These are phyloP conservation scores for Amiota minor DNA, from an alignment of 2,888 invertebrate species.

Conservation along the genomic window DNA sequence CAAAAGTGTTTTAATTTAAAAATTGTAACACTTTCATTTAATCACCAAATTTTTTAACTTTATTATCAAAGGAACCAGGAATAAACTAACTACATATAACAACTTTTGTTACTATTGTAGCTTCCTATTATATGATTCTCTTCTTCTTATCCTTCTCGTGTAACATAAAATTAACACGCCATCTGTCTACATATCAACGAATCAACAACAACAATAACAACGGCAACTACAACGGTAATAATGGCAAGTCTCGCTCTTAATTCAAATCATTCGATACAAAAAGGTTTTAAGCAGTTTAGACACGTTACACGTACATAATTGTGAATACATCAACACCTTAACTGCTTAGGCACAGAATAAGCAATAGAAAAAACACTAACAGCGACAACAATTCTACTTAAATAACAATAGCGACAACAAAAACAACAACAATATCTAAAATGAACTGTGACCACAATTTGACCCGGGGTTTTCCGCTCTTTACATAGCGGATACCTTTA, in stretches of 20 bases:
- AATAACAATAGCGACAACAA: slow-evolving; percentile 14
- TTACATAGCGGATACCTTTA: slow-evolving; percentile 42
- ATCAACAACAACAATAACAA: background rate
- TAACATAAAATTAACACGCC: slow-evolving; percentile 51
- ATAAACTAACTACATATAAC: no score
- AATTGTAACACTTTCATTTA: no score
- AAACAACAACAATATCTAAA: slow-evolving; percentile 13
- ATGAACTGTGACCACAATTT: slow-evolving; percentile 60
- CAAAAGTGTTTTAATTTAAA: no score
- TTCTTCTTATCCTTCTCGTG: no score
- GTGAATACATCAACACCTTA: slow-evolving; percentile 61
- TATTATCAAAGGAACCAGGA: no score
- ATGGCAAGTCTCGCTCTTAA: no score
- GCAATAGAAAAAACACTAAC: slow-evolving; percentile 40
- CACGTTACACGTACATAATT: slow-evolving; percentile 35
- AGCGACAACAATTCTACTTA: slow-evolving; percentile 3
- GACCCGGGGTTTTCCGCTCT: slow-evolving; percentile 61
- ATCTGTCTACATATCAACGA: slow-evolving; percentile 17
- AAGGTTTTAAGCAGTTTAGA: slow-evolving; percentile 39
- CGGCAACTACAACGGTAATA: no score
- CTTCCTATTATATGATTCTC: slow-evolving; percentile 4
- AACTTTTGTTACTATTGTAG: background rate
- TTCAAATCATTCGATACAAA: background rate
- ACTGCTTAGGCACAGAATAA: slow-evolving; percentile 27
- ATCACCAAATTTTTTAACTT: no score